Conservation (phyloP, 92 coral and sea anemone genomes). For the Parazoanthus swiftii region DNA sequence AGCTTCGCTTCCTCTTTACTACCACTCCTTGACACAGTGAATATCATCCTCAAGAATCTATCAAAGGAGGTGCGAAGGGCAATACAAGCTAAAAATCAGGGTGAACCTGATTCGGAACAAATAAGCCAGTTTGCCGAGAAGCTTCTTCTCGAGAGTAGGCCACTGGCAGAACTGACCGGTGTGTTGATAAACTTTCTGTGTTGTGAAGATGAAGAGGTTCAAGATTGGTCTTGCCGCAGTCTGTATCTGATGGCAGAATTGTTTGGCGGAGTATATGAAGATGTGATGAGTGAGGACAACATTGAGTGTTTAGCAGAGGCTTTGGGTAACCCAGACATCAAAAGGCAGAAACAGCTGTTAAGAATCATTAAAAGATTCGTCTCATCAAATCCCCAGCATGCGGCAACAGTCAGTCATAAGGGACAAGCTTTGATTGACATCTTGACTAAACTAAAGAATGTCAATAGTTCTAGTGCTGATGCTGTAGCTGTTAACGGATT, state of each 20-base stretch:
- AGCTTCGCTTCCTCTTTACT: slow-evolving; percentile 55
- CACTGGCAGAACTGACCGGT: slow-evolving; percentile 83
- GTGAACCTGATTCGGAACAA: slow-evolving; percentile 47
- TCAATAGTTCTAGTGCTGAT: slow-evolving; percentile 51
- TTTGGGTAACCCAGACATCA: slow-evolving; percentile 60
- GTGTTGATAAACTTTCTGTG: slow-evolving; percentile 80
- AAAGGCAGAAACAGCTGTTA: slow-evolving; percentile 79
- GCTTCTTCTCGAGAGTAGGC: slow-evolving; percentile 84
- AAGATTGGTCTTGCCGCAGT: slow-evolving; percentile 80
- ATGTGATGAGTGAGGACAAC: slow-evolving; percentile 80
- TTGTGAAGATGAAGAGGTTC: slow-evolving; percentile 78
- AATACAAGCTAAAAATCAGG: slow-evolving; percentile 81
- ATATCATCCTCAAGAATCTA: slow-evolving; percentile 74
- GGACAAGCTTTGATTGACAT: slow-evolving; percentile 59
- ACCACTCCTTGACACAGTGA: slow-evolving; percentile 81
- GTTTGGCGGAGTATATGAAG: slow-evolving; percentile 88
- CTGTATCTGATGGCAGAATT: slow-evolving; percentile 90
- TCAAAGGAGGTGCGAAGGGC: slow-evolving; percentile 97
- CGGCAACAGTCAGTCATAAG: slow-evolving; percentile 33
- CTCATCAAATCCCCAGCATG: slow-evolving; percentile 69
- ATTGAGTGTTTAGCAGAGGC: slow-evolving; percentile 81
- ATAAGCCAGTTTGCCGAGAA: slow-evolving; percentile 80
- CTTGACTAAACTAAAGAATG: slow-evolving; percentile 32
- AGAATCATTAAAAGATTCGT: slow-evolving; percentile 90
- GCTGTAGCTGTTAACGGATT: slow-evolving; percentile 58